Conservation (phyloP, 2,113 vertebrate genomes). For the Gavia stellata region DNA sequence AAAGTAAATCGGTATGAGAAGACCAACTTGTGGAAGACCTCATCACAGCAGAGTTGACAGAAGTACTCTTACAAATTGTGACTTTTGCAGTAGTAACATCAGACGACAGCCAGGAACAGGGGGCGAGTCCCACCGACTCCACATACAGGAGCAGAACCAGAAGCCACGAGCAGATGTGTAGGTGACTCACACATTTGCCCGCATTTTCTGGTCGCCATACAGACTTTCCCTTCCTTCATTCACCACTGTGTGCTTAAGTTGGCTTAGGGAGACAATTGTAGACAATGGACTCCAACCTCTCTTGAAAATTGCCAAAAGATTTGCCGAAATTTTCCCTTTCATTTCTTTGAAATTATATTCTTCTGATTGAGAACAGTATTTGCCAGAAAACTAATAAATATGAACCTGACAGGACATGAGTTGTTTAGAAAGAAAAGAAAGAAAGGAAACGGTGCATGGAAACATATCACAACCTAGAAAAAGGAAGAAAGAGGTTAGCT, state of each 20-base stretch:
- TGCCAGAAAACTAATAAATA: neutral
- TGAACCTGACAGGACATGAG: neutral
- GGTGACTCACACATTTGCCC: neutral
- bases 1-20: neutral
- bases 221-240: neutral
- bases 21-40: neutral
- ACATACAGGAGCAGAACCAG: neutral
- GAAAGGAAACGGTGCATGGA: neutral
- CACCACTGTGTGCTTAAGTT: neutral
- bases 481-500: neutral
- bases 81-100: neutral
- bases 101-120: neutral
- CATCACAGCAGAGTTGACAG: neutral
- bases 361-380: neutral
- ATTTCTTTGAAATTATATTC: neutral
- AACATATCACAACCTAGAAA: neutral
- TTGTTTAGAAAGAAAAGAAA: neutral
- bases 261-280: accelerated
- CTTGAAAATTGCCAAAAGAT: neutral
- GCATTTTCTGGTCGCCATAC: neutral
- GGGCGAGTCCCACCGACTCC: neutral
- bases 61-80: neutral
- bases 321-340: neutral
- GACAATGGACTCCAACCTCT: neutral
- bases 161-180: neutral